Evolutionary conservation across 2,113 vertebrate species (phyloP).

Genomic region (Trichomycterus rosablanca): DNA sequence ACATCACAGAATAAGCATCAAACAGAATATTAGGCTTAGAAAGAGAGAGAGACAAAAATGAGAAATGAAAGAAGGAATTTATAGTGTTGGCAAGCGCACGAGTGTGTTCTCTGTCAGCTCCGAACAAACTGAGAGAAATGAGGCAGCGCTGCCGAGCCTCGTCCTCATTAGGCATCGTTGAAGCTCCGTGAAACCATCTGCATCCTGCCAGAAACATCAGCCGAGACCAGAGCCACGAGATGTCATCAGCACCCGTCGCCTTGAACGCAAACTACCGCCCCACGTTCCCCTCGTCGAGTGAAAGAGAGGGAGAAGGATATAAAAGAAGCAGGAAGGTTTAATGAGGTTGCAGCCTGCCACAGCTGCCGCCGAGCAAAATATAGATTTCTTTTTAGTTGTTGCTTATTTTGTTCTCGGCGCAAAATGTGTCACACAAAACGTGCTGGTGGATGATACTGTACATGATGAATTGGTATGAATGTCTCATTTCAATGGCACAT

Average conservation of each 20-base stretch:
- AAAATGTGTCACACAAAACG: too few relatives aligned
- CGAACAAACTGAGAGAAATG: conserved; percentile 28
- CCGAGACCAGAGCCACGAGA: conserved; percentile 67
- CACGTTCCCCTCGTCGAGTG: conserved; percentile 47
- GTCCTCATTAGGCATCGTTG: conserved; percentile 48
- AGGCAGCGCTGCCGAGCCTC: conserved; percentile 20
- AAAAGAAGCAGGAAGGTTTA: conserved; percentile 54
- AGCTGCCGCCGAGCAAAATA: conserved; percentile 54
- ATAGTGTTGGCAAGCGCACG: neutral
- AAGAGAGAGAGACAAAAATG: neutral
- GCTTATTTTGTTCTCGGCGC: too few relatives aligned
- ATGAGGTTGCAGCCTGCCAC: conserved; percentile 60
- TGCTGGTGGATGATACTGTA: neutral
- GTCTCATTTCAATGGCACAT: neutral
- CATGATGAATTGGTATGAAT: too few relatives aligned
- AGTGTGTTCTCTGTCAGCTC: conserved; percentile 26
- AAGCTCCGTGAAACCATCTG: conserved; percentile 63
- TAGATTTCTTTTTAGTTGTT: conserved; percentile 45
- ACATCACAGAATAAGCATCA: too few relatives aligned
- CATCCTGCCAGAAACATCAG: conserved; percentile 63
- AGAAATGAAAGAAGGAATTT: neutral
- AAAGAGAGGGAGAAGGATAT: conserved; percentile 28
- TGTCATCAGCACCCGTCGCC: conserved; percentile 55
- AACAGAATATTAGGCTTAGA: too few relatives aligned
- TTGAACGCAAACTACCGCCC: conserved; percentile 55